Percentiles rank a stretch among this genome's conserved stretches.
phyloP scores from a whole-genome alignment of 2,113 vertebrate species.

The Indicator maculatus region DNA sequence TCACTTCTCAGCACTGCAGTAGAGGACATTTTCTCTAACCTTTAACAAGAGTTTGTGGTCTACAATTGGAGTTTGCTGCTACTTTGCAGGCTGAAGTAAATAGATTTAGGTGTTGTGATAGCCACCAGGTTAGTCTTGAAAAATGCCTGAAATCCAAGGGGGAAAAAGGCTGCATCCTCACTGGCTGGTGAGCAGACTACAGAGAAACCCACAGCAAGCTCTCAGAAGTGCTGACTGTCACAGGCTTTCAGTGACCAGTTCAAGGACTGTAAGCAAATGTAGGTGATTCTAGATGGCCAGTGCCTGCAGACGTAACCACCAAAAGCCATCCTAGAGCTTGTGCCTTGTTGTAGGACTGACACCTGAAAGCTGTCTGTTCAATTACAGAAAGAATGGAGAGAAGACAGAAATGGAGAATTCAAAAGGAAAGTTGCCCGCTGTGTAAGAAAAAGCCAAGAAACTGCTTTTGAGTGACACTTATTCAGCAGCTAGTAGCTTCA shows the following conservation, averaged over 20 bases:
- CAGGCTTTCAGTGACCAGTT: not conserved
- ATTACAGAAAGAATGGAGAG: slow-evolving; percentile 97
- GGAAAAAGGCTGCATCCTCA: not conserved
- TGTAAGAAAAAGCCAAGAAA: slow-evolving; percentile 99
- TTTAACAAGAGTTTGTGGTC: not conserved
- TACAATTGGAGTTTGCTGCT: not conserved
- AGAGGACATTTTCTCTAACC: not conserved
- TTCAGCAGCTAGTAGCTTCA: slow-evolving; percentile 90
- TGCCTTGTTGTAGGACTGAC: not conserved
- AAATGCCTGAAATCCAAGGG: not conserved
- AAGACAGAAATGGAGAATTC: slow-evolving; percentile 98
- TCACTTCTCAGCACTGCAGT: not conserved
- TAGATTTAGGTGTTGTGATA: not conserved
- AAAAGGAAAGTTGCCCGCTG: slow-evolving; percentile 99
- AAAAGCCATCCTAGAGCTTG: not conserved
- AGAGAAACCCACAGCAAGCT: not conserved
- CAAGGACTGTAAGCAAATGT: not conserved
- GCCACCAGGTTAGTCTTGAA: not conserved
- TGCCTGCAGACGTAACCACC: not conserved
- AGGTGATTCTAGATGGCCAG: not conserved
- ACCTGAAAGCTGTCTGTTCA: slow-evolving; percentile 53
- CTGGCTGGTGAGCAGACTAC: not conserved
- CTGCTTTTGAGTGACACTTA: slow-evolving; percentile 97
- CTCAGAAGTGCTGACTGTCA: not conserved
- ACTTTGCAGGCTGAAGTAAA: not conserved